Base-by-base conservation (phyloP, 2,888 invertebrate species). In the Ashinkailepas kermadecensis region DNA sequence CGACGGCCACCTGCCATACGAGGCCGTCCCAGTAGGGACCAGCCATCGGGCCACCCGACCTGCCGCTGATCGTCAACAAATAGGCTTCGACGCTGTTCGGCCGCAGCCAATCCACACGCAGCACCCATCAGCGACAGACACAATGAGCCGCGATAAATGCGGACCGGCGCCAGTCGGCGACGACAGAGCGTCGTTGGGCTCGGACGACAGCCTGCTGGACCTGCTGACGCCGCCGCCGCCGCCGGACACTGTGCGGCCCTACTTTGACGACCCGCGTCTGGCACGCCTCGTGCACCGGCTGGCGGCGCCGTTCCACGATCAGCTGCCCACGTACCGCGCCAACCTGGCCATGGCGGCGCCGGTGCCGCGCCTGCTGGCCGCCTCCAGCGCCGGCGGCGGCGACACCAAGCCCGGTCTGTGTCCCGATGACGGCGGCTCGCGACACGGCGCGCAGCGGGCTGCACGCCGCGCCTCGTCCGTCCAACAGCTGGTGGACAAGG, bases 161-260 rank as follows among this genome's bases (percentile, higher is more conserved):
- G 9, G 13, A 6, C 18, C 74, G 74, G 12, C 59, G 59, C 74
- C 21, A 39, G 74, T 12, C 74, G 56, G 21, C 21, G 74, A 54
- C 74, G 74, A 74, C 74, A 74, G 74, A 74, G 74, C 74, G 74
- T 56, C 74, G 74, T 10, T 21, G 10, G 21, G 12, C 56, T 56
- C 54, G 54, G 74, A 74, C 74, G 74, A 74, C 54, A 74, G 74
- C 54, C 56, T 74, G 54, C 21, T 74, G 15, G 74, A 74, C 74
- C 23, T 56, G 10, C 18, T 11, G 1, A 10, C 9, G 21, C 7
- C 0, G 10, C 1, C n/a, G 54, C 74, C 74, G 74, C 25, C 70
- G 39, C 39, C 9, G 9, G 74, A 54, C 74, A 21, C 21, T 21
- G 54, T 74, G 21, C 74, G 15, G 4, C 56, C 74, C 74, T 74